Percentiles rank a stretch among this genome's conserved stretches.
Evolutionary conservation across 2,797 vertebrate genomes (phyloP).

Genomic region (Enteromius mattozi): DNA sequence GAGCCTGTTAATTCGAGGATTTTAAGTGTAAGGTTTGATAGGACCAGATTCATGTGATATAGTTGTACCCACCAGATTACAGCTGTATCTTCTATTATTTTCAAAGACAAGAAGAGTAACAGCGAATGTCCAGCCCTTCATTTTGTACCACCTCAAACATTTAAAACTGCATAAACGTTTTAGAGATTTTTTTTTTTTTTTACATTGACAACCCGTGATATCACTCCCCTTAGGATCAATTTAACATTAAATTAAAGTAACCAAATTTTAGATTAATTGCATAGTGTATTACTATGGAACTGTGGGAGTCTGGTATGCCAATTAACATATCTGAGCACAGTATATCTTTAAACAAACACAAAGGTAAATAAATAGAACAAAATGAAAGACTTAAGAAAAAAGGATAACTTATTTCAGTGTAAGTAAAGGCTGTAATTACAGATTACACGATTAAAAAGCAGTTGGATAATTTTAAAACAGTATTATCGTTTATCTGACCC

Average conservation of each 20-base stretch:
- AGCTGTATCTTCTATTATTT: background rate
- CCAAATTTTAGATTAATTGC: background rate
- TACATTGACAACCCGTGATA: too few species aligned
- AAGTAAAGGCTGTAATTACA: background rate
- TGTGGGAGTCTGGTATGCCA: background rate
- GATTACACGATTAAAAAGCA: background rate
- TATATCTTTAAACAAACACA: background rate
- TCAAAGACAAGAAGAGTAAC: background rate
- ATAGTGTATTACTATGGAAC: background rate
- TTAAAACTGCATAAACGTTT: background rate
- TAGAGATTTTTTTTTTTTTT: too few species aligned
- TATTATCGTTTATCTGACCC: background rate
- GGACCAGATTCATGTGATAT: background rate
- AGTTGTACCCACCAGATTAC: background rate
- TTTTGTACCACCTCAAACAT: constrained; percentile 6
- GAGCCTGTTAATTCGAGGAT: background rate
- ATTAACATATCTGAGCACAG: background rate
- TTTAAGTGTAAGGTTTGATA: background rate
- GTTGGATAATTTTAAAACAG: background rate
- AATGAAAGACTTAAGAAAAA: background rate
- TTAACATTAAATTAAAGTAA: background rate
- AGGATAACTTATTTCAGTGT: background rate
- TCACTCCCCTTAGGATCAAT: background rate
- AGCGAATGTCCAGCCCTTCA: background rate
- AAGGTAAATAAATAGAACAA: background rate